These are phyloP conservation scores for Probaryconus sp. DNA, from an alignment of 1,140 invertebrate genomes.

Conservation along the genomic window DNA sequence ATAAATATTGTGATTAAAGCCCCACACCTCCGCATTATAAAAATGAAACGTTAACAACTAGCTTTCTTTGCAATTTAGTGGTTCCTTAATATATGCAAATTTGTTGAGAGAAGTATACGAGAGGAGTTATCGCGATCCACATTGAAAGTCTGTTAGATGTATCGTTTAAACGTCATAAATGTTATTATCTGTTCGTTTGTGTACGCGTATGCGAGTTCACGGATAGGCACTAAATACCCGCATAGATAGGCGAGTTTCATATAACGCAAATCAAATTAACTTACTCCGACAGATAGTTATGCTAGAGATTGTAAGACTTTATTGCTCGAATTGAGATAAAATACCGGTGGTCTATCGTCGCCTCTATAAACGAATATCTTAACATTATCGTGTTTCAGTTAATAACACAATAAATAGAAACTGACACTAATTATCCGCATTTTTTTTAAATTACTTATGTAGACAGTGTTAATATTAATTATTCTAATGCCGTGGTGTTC, in stretches of 20 bases:
- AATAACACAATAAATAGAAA: conserved; percentile 61
- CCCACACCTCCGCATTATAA: conserved; percentile 1
- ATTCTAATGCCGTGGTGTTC: conserved; percentile 15
- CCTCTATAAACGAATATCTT: conserved; percentile 59
- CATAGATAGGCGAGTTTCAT: conserved; percentile 25
- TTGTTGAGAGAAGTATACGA: conserved; percentile 23
- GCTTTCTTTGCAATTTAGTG: too few relatives aligned
- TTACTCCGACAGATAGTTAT: conserved; percentile 58
- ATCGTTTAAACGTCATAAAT: conserved; percentile 31
- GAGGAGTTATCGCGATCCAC: conserved; percentile 27
- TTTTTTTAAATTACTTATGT: conserved; percentile 14
- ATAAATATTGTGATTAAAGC: conserved; percentile 26
- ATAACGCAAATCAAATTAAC: conserved; percentile 56
- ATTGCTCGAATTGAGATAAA: conserved; percentile 56
- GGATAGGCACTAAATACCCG: neutral
- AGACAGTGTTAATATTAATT: conserved; percentile 38
- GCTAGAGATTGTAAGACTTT: conserved; percentile 49
- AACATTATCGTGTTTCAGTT: conserved; percentile 57
- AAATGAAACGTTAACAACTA: too few relatives aligned
- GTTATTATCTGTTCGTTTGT: conserved; percentile 1
- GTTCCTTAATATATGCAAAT: conserved; percentile 20
- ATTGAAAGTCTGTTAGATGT: conserved; percentile 34
- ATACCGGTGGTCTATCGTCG: conserved; percentile 62
- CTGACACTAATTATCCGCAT: conserved; percentile 58
- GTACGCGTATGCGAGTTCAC: too few relatives aligned